Evolutionary conservation across 1,140 invertebrate genomes (phyloP), one percentile per base, ranked within the genome.

Genomic region (Euwallacea fornicatus): DNA sequence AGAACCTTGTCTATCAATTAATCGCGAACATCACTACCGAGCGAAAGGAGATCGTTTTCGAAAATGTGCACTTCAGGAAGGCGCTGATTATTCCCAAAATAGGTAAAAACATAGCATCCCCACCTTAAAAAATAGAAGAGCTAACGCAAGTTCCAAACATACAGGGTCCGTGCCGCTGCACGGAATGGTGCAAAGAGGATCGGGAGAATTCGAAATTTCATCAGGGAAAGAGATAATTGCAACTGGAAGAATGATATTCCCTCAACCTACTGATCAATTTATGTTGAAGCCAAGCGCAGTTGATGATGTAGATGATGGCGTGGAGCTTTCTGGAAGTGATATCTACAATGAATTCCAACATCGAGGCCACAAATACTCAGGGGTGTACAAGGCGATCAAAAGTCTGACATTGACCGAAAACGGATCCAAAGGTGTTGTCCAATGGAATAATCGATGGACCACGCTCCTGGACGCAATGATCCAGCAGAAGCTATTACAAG

Each of bases 261-360:
- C 84, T 0, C 71, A 85, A 77, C 78, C 79, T 11, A 80, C 80
- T 0, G 79, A 83, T 66, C 82, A 79, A 69, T 82, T 82, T 80
- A 75, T 76, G 70, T 21, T 73, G 81, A n/a, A 81, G 76, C 13
- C 71, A 78, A 33, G 73, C 79, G 63, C 70, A 11, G 74, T 85
- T 7, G 82, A 86, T 69, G 71, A 80, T 6, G 80, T 75, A 2
- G 81, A 85, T 72, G 80, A 85, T 70, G 67, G 82, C 74, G 75
- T 84, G 8, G 42, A 76, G 42, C 70, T 89, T 62, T 84, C 84
- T 0, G 83, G 83, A 0, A 89, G 88, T 62, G 96, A 98, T 79
- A 86, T 98, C 63, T 98, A 99, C 81, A 97, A 96, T 78, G 96
- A 98, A 82, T 83, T 98, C 2, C 86, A 90, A 77, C 86, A 98